Percentiles rank a stretch among this genome's conserved stretches.
These are phyloP conservation scores for Caradrina kadenii DNA, from an alignment of 2,888 invertebrate species.

Conservation along the genomic window DNA sequence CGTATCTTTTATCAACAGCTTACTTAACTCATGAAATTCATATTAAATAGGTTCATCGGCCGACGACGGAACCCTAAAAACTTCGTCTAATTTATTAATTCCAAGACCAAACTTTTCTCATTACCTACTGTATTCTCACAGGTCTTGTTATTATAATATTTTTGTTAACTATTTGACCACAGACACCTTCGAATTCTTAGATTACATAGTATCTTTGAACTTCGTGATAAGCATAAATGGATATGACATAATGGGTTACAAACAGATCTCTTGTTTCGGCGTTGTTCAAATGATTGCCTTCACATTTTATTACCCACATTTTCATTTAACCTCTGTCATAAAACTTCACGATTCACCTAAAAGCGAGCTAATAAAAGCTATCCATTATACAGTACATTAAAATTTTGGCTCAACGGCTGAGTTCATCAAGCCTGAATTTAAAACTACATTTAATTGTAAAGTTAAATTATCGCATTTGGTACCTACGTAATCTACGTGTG, in stretches of 20 bases:
- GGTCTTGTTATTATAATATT: constrained; percentile 70
- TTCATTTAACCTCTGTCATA: constrained; percentile 48
- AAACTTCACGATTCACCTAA: constrained; percentile 42
- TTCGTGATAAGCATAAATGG: constrained; percentile 5
- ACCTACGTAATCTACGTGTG: constrained; percentile 27
- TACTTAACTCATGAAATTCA: constrained; percentile 53
- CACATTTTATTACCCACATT: constrained; percentile 37
- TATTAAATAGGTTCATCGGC: constrained; percentile 60
- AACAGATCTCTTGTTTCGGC: constrained; percentile 8
- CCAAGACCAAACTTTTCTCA: constrained; percentile 74
- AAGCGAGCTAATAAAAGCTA: constrained; percentile 46
- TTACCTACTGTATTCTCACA: constrained; percentile 68
- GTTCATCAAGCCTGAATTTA: constrained; percentile 35
- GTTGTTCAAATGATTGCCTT: constrained; percentile 28
- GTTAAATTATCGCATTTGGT: constrained; percentile 44
- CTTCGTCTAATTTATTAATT: constrained; percentile 74
- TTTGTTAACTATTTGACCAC: constrained; percentile 56
- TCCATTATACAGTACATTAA: constrained; percentile 29
- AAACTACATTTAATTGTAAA: constrained; percentile 33
- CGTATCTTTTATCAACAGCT: constrained; percentile 28
- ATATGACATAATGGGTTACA: neutral
- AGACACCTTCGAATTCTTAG: constrained; percentile 29
- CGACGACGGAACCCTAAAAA: constrained; percentile 68
- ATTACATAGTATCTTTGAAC: constrained; percentile 28
- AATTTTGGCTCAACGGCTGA: constrained; percentile 20